Conservation (phyloP, 2,113 vertebrate genomes). For the Zosterops hypoxanthus region DNA sequence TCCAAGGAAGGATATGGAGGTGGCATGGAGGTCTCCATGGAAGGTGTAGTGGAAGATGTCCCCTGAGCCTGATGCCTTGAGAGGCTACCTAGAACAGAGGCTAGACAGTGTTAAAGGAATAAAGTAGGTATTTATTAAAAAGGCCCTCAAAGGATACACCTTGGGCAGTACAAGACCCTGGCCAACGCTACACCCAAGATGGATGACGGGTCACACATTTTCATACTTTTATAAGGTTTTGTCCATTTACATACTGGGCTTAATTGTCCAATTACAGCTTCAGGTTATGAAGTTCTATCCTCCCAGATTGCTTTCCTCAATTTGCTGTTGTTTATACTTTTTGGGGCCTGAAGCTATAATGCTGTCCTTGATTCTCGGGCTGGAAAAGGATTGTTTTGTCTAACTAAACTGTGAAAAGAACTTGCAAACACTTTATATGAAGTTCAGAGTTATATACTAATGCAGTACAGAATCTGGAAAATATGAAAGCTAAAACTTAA, state of each 20-base stretch:
- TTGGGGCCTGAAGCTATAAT: not conserved
- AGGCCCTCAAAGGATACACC: not conserved
- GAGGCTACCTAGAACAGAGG: not conserved
- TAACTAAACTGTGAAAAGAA: not conserved
- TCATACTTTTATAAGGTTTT: not conserved
- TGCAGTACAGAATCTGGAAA: not conserved
- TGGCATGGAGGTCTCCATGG: conserved; percentile 94
- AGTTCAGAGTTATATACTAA: not conserved
- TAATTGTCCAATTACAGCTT: not conserved
- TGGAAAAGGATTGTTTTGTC: not conserved
- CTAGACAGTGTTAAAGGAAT: not conserved
- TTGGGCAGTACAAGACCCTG: not conserved
- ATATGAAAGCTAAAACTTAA: not conserved
- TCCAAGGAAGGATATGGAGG: conserved; percentile 94
- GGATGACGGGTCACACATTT: rapidly evolving
- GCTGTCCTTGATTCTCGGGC: not conserved
- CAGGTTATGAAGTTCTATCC: not conserved
- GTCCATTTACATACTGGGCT: not conserved
- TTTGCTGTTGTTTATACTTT: no score
- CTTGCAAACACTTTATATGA: not conserved
- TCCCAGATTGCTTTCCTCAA: not conserved
- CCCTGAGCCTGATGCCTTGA: conserved; percentile 73
- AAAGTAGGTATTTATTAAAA: not conserved
- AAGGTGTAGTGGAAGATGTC: conserved; percentile 95
- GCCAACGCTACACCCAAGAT: not conserved